A percentile compares a stretch with the other conserved stretches of the same genome.
Conservation (phyloP, 1,140 invertebrate species). For the Dendroctonus ponderosae region DNA sequence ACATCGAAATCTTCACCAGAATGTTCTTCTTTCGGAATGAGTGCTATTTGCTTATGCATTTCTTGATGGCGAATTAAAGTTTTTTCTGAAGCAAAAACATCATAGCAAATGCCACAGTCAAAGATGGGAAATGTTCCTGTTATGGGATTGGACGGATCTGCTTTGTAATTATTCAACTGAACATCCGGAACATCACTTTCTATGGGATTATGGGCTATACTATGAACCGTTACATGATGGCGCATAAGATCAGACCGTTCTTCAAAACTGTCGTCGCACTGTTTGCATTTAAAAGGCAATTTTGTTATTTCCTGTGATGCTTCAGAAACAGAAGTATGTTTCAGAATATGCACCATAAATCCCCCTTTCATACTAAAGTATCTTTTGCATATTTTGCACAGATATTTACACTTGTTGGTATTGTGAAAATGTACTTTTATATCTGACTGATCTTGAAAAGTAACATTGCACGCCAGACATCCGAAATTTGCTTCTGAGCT, state of each 20-base stretch:
- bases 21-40: background rate
- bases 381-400: conserved; percentile 26
- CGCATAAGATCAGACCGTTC: conserved; percentile 29
- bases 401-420: conserved; percentile 28
- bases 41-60: conserved; percentile 12
- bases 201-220: conserved; percentile 2
- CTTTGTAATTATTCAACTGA: background rate
- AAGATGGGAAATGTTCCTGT: conserved; percentile 17
- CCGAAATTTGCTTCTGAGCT: conserved; percentile 6
- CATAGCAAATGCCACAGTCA: conserved; percentile 34
- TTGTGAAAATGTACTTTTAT: conserved; percentile 24
- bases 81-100: conserved; percentile 30
- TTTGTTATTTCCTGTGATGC: conserved; percentile 5
- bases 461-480: conserved; percentile 19
- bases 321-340: conserved; percentile 12
- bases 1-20: conserved; percentile 21
- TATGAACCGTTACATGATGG: conserved; percentile 23
- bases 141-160: conserved; percentile 6
- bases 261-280: conserved; percentile 19
- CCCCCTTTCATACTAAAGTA: conserved; percentile 31
- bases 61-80: conserved; percentile 26
- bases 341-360: conserved; percentile 33
- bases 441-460: conserved; percentile 18
- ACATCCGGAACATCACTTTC: background rate
- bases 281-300: conserved; percentile 17